Base-by-base conservation (phyloP, 2,888 invertebrate genomes). In the Cybosia mesomella region DNA sequence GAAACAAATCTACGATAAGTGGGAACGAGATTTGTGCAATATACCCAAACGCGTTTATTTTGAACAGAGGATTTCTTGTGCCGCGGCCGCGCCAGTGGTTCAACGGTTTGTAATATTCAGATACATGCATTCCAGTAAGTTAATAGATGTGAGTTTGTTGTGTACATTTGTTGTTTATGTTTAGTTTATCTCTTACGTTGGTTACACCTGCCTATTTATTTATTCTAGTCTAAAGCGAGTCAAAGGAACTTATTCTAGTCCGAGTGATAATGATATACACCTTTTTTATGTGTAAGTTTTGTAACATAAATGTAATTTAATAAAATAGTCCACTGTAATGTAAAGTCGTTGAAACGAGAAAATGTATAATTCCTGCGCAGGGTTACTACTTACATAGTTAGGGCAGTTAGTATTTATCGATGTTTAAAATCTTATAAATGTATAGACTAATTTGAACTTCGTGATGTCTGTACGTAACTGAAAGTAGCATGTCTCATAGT, bases 221-320 rank as follows among this genome's bases (percentile, higher is more conserved):
- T 85, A 83, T 80, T 88, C 87, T 89, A 89, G 87, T 89, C 89
- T 81, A 75, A 73, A 74, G 75, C 78, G 71, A 86, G 86, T 86
- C 86, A 83, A 71, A 76, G 73, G 77, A 84, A 77, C 71, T 72
- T 80, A 82, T 77, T 87, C 89, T 89, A 89, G 89, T 89, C 81
- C 65, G 71, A 76, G 72, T 75, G 77, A 73, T 74, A 49, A 43
- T 43, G 43, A 49, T 49, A 49, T 49, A 49, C 49, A 49, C 49
- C 49, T 49, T 49, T 49, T 76, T 78, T 81, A 74, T 64, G 61
- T 74, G 76, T 86, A 86, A 87, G 85, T 85, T 86, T 87, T 87
- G 85, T 88, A 87, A 81, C 73, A 73, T 83, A 80, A 75, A 78
- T 80, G 73, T 82, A 85, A 82, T 85, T 83, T 78, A 81, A 76